These are phyloP conservation scores for Chalcosyrphus nemorum DNA, from an alignment of 2,888 invertebrate species.

Conservation along the genomic window DNA sequence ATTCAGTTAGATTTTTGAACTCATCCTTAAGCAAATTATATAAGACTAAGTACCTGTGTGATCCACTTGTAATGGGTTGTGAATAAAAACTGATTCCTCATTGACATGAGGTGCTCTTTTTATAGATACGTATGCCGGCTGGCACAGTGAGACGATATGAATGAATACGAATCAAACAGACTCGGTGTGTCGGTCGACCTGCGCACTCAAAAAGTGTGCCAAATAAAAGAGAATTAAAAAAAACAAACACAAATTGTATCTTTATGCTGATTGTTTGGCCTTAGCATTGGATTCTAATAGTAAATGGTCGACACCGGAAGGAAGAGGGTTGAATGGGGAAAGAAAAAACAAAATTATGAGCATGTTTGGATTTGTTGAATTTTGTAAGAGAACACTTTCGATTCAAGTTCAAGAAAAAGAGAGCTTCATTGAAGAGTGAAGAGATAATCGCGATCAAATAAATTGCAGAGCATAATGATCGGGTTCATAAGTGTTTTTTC, in stretches of 20 bases:
- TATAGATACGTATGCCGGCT: not conserved
- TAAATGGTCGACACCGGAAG: not conserved
- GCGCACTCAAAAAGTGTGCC: not conserved
- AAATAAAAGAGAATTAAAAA: not conserved
- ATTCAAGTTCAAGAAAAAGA: not conserved
- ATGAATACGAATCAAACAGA: too few relatives aligned
- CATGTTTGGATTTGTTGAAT: not conserved
- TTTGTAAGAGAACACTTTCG: not conserved
- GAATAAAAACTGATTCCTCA: constrained; percentile 5
- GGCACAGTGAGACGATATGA: not conserved
- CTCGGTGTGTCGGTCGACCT: too few relatives aligned
- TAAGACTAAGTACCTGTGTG: constrained; percentile 33
- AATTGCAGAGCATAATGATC: too few relatives aligned
- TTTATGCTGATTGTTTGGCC: not conserved
- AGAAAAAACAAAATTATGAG: not conserved
- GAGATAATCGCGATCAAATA: too few relatives aligned
- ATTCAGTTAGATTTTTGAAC: not conserved
- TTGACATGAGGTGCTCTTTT: not conserved
- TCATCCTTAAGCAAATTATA: not conserved
- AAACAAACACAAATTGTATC: not conserved
- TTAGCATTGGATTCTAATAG: not conserved
- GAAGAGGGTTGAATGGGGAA: not conserved
- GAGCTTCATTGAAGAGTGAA: not conserved
- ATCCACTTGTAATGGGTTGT: constrained; percentile 7
- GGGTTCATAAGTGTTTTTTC: too few relatives aligned